Conservation (phyloP, 2,888 invertebrate genomes). For the Brachyopa scutellaris region DNA sequence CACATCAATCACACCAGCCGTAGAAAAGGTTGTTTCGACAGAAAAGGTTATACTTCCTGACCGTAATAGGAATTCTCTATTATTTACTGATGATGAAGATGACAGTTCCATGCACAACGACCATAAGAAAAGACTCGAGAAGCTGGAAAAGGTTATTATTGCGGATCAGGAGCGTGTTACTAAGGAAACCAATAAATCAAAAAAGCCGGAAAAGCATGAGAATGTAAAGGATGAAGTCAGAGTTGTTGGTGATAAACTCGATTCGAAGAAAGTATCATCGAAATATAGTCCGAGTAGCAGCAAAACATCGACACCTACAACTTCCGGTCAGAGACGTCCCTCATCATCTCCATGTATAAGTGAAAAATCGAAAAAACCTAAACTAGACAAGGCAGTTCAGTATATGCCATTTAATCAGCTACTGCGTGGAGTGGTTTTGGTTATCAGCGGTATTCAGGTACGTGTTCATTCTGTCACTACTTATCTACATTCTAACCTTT, state of each 20-base stretch:
- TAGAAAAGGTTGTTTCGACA: not conserved
- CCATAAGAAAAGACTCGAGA: conserved; percentile 80
- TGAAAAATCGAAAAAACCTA: conserved; percentile 76
- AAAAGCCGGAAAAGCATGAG: conserved; percentile 35
- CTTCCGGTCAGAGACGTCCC: conserved; percentile 34
- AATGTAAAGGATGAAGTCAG: not conserved
- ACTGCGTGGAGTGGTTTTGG: conserved; percentile 87
- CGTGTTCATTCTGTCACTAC: not conserved
- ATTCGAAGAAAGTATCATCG: not conserved
- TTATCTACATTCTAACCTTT: not conserved
- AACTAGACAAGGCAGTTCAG: conserved; percentile 72
- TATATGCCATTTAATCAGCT: conserved; percentile 84
- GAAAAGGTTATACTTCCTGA: conserved; percentile 69
- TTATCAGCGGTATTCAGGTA: conserved; percentile 90
- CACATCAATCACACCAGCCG: not conserved
- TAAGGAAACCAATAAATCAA: conserved; percentile 74
- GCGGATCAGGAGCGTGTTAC: conserved; percentile 76
- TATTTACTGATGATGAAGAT: conserved; percentile 83
- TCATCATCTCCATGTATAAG: conserved; percentile 73
- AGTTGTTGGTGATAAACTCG: not conserved
- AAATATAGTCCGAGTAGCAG: not conserved
- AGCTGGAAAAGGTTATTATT: conserved; percentile 81
- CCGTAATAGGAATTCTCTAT: conserved; percentile 81
- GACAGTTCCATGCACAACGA: conserved; percentile 78
- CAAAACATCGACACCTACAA: not conserved